phyloP scores from a whole-genome alignment of 2,888 invertebrate species.

The Drosophila pullipes region DNA sequence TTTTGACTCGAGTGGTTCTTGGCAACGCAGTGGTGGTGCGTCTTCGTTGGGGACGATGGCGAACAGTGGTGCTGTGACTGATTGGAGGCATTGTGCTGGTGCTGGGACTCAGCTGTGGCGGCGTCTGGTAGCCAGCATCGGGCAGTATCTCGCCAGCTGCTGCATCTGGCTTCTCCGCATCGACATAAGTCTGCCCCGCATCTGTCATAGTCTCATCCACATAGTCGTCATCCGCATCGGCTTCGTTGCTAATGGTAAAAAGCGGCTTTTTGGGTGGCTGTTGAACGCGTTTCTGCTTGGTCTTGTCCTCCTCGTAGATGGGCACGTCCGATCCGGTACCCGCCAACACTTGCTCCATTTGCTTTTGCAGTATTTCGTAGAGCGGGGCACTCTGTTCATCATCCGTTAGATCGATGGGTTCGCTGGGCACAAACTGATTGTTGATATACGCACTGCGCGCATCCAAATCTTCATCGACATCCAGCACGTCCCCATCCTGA shows the following conservation, averaged over 20 bases:
- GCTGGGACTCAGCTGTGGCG: constrained; percentile 20
- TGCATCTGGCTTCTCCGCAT: constrained; percentile 64
- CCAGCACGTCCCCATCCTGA: constrained; percentile 21
- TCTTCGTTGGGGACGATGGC: constrained; percentile 47
- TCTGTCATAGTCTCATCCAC: constrained; percentile 40
- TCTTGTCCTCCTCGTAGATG: constrained; percentile 56
- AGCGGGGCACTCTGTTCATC: constrained; percentile 65
- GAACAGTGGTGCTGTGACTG: constrained; percentile 31
- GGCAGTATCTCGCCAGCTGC: constrained; percentile 25
- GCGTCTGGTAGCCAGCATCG: constrained; percentile 43
- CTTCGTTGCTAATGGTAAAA: constrained; percentile 47
- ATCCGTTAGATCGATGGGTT: constrained; percentile 48
- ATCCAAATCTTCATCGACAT: constrained; percentile 66
- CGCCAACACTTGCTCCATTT: constrained; percentile 76
- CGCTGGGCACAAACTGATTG: constrained; percentile 75
- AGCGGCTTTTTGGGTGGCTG: constrained; percentile 52
- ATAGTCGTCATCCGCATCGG: constrained; percentile 58
- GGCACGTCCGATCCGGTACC: constrained; percentile 59
- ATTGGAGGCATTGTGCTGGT: constrained; percentile 30
- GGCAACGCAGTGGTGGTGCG: constrained; percentile 39
- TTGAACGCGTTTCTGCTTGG: constrained; percentile 42
- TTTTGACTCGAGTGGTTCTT: constrained; percentile 41
- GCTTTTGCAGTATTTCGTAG: constrained; percentile 75
- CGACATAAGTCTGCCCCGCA: constrained; percentile 38
- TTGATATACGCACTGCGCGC: constrained; percentile 79